Base-by-base conservation (phyloP, 2,113 vertebrate genomes). In the Poeciliopsis turrubarensis region DNA sequence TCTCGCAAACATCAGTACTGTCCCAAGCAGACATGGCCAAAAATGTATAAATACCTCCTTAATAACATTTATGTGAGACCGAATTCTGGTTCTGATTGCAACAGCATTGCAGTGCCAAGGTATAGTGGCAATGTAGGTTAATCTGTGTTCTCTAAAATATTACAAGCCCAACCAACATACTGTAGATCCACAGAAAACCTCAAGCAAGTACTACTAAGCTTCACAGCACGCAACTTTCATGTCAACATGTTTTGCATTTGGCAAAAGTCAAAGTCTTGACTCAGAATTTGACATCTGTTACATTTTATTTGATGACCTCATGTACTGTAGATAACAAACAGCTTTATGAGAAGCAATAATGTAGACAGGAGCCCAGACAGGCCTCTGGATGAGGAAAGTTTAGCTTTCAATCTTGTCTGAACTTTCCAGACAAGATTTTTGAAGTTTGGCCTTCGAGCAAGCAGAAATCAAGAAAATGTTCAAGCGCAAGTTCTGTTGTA, bases 101-200 rank as follows among this genome's bases (percentile, higher is more conserved):
- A 60, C n/a, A 37, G 51, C 32, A 37, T 64, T 65, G 22, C 25
- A 25, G 47, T 78, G 81, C 76, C 63, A 80, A 64, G 41, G 41
- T 75, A 66, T 67, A 68, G 27, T 80, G 71, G 77, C 85, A 84
- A 89, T 86, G 78, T 77, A 73, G 83, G 90, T 83, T 76, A 90
- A 72, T 74, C 65, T 75, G 65, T 65, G 71, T 73, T 83, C 60
- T 41, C 75, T 74, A 70, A 75, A 78, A 90, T 31, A n/a, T 3
- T 29, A 31, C 70, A 15, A 26, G 34, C 8, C 7, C 37, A 39
- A 30, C 54, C 57, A 17, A 7, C 64, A 71, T 22, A 71, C 63
- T 27, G 70, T 32, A 72, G 14, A 83, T 3, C 71, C 17, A 68
- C 37, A 67, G 22, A 3, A 26, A 69, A 75, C 65, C 30, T 60